Base-by-base conservation (phyloP, 2,888 invertebrate species). In the Polydrusus cervinus region DNA sequence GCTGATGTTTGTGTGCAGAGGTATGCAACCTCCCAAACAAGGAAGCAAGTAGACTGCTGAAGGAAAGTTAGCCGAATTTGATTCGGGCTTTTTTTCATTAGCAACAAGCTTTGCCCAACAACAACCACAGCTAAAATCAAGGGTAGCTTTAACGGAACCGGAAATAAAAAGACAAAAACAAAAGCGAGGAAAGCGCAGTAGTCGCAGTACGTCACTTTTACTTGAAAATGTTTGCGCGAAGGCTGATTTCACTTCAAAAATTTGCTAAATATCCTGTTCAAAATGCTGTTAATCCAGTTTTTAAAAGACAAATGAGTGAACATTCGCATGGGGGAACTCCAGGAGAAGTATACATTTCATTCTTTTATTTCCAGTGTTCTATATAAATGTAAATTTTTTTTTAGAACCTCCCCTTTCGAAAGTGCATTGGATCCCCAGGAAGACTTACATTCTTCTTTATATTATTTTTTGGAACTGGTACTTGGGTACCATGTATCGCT, bases 401-500 rank as follows among this genome's bases (percentile, higher is more conserved):
- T 30, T 53, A 71, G 66, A 68, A 67, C 40, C 51, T 95, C 79
- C 95, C 95, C 0, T 94, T 95, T 82, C 87, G 87, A 5, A 79
- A 79, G 64, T 77, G 74, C 82, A 89, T 94, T 78, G 80, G 85
- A 77, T 95, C 94, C 88, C 90, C 92, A 53, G 92, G 91, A 87
- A 92, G 90, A 87, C 84, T 95, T 81, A 93, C 93, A 0, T 88
- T 88, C 0, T 82, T 89, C 71, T 93, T 94, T 87, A 90, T 91
- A 69, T 80, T 91, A 43, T 95, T 90, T 88, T 90, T 92, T 78
- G 93, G 93, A 70, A 91, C 92, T 55, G 95, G 93, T 40, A 89
- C 94, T 61, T 90, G 90, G 25, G 87, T 91, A 6, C 95, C 95
- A 0, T 94, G 92, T 89, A 85, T 94, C 66, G 88, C 93, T 80